A percentile compares a stretch with the other conserved stretches of the same genome.
Evolutionary conservation across 1,140 invertebrate species (phyloP).

Genomic region (Nomia melanderi): DNA sequence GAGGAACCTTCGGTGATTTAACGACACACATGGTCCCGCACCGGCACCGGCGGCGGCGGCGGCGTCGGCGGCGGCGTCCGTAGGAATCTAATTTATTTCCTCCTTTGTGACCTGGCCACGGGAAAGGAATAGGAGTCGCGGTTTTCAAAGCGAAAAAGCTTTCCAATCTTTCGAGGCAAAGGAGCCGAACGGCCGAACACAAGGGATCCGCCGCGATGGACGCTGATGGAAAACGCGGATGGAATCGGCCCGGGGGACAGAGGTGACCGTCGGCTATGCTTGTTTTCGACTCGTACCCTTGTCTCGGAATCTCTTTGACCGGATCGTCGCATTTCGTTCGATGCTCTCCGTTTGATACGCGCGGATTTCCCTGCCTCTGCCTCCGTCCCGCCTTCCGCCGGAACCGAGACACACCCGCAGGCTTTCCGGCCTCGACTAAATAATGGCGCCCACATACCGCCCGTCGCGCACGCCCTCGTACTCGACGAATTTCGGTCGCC

Average conservation of each 20-base stretch:
- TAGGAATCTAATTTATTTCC: slow-evolving; percentile 55
- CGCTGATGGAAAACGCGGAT: slow-evolving; percentile 36
- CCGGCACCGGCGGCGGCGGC: too few species aligned
- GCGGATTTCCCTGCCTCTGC: slow-evolving; percentile 49
- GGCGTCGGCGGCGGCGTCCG: too few species aligned
- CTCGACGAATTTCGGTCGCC: neutral
- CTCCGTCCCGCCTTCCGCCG: neutral
- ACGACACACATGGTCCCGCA: slow-evolving; percentile 25
- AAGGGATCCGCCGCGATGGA: slow-evolving; percentile 49
- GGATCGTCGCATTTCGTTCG: slow-evolving; percentile 69
- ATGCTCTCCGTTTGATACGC: slow-evolving; percentile 72
- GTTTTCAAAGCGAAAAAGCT: slow-evolving; percentile 53
- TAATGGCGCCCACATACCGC: slow-evolving; percentile 70
- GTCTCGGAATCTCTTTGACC: slow-evolving; percentile 47
- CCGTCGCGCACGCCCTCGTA: neutral
- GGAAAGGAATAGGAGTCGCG: slow-evolving; percentile 36
- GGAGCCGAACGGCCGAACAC: slow-evolving; percentile 26
- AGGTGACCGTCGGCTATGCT: slow-evolving; percentile 37
- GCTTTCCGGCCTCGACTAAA: slow-evolving; percentile 65
- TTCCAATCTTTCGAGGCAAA: slow-evolving; percentile 50
- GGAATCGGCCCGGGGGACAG: slow-evolving; percentile 18
- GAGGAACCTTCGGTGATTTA: slow-evolving; percentile 47
- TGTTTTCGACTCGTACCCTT: slow-evolving; percentile 34
- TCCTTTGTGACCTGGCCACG: slow-evolving; percentile 9
- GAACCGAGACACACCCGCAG: slow-evolving; percentile 59